Evolutionary conservation across 2,888 invertebrate genomes (phyloP), one percentile per base, ranked within the genome.

Genomic region (Platypus cylindrus): DNA sequence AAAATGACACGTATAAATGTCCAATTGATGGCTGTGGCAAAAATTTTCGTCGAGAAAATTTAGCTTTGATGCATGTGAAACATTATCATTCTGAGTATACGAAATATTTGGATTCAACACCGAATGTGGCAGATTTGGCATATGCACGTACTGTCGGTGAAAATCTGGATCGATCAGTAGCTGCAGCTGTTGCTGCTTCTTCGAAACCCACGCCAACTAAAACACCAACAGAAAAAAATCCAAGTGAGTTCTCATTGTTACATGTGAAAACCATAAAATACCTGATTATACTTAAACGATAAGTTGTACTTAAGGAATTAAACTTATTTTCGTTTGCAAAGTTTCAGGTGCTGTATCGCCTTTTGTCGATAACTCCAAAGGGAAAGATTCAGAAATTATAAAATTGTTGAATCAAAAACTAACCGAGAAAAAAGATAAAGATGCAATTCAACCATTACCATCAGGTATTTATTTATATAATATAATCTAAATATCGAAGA

Each of bases 11-110:
- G 9, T 73, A 65, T 46, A 68, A 67, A 18, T 89, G 87, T 54
- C 86, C 86, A 0, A 78, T 82, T 30, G 78, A 80, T 41, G 79
- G 78, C 1, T 94, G 94, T 55, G 74, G 71, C 32, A 94, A 94
- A 61, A 82, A 78, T 48, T 94, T 91, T 56, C 72, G 94, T 3
- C 90, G 90, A 55, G 87, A 90, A 54, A 87, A 83, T 43, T 71
- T 93, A 31, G 65, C 94, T 5, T 81, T 84, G 63, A 91, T 90
- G 75, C 94, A 94, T 56, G 81, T 93, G 25, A 93, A 93, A 53
- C 91, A 94, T 59, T 93, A 93, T 59, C 94, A 93, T 61, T 74
- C 78, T 2, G 83, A 86, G 45, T 70, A 82, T 38, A 72, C 74
- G 2, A 76, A 80, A 56, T 74, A 75, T 57, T 63, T 86, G 45